Base-by-base conservation (phyloP, 1,140 invertebrate genomes). In the Araneus ventricosus region DNA sequence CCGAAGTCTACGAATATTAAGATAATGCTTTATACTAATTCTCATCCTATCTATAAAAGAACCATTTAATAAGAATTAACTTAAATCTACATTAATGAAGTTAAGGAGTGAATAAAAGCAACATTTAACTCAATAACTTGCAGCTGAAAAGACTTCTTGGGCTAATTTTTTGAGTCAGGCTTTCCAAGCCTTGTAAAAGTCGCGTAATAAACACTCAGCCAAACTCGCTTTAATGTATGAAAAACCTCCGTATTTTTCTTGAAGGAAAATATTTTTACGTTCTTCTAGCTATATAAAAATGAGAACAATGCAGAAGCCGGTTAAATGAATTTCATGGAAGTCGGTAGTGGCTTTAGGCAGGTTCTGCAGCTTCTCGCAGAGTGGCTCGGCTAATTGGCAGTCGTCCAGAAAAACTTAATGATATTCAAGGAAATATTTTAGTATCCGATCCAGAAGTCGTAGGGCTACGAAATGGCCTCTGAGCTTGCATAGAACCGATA, bases 341-440 rank as follows among this genome's bases (percentile, higher is more conserved):
- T 30, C 34, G 7, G 30, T 37, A 30, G 20, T 75, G 24, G 59
- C 7, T 24, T n/a, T n/a, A 63, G 22, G 27, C 70, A 75, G 70
- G 70, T 75, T 75, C 34, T 7, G 37, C 17, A 14, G 34, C 34
- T 34, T 20, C 14, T 75, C 70, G 17, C 30, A 75, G 45, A 20
- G 70, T 75, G 70, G 14, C 34, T 75, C 20, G 5, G 17, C 34
- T 75, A 75, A 75, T 75, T 75, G 70, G 70, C 70, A 75, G 30
- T 75, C 27, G 20, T 75, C 70, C 70, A 75, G 70, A 75, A 75
- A 75, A 75, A 75, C 70, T 75, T 75, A 75, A 75, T 75, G 70
- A 75, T 75, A 75, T 75, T 75, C 70, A 75, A 34, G 70, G 14
- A 75, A 75, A 34, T 30, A 75, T 75, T 75, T 75, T 75, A 75